phyloP scores from a whole-genome alignment of 1,140 invertebrate genomes.

The Caenorhabditis briggsae region DNA sequence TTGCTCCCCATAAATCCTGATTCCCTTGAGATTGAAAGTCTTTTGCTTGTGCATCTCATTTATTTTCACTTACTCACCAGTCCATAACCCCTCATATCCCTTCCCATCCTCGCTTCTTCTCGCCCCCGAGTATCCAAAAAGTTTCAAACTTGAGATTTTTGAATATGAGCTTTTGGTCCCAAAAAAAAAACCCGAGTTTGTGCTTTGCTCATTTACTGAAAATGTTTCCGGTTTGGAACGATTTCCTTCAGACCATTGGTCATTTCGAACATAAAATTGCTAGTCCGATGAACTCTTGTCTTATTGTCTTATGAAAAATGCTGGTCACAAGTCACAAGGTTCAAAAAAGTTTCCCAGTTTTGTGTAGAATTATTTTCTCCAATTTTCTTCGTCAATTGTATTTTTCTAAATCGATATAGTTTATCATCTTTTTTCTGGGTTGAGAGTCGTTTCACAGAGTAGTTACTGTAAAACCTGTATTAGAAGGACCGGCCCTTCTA shows the following conservation, averaged over 20 bases:
- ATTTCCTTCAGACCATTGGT: neutral
- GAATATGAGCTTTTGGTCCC: conserved; percentile 51
- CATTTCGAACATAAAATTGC: neutral
- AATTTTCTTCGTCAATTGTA: no score
- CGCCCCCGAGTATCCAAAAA: neutral
- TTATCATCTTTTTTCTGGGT: no score
- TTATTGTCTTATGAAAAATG: neutral
- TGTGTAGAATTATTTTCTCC: no score
- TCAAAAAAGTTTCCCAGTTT: neutral
- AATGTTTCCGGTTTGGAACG: conserved; percentile 40
- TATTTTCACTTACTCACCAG: conserved; percentile 54
- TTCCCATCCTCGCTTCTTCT: neutral
- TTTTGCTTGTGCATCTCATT: conserved; percentile 7
- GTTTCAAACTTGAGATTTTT: conserved; percentile 41
- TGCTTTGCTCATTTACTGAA: conserved; percentile 43
- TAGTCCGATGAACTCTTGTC: neutral
- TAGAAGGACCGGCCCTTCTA: no score
- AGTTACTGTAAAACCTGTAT: no score
- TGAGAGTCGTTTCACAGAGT: no score
- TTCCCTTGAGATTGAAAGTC: conserved; percentile 31
- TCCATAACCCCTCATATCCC: neutral
- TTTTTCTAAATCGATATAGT: neutral
- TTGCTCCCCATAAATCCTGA: neutral
- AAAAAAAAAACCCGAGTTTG: neutral
- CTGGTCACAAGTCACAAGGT: neutral